Base-by-base conservation (phyloP, 1,140 invertebrate genomes). In the Drosophila saltans region DNA sequence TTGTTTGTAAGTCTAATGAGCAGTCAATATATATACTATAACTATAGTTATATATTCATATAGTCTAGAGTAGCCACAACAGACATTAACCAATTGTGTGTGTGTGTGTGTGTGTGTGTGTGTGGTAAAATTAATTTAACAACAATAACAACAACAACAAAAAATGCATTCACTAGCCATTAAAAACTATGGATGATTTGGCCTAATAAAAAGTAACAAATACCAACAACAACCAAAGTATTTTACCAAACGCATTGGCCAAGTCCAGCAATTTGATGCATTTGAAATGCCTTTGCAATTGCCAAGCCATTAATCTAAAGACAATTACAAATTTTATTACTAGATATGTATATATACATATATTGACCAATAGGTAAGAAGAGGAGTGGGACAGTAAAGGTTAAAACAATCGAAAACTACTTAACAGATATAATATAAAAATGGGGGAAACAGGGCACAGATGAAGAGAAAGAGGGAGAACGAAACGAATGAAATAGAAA, bases 121-220 rank as follows among this genome's bases (percentile, higher is more conserved):
- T 30, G 73, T 70, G 65, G 60, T 67, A 67, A 63, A 85, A 78
- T 76, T 70, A 81, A 85, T 88, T 70, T 48, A 36, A 10, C 43
- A 59, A 40, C 45, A 52, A 26, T 5, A 52, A 48, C 45, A 45
- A 48, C 16, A 21, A 48, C 45, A 21, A 48, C 45, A 40, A 55
- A 69, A 86, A 89, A 80, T 77, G 76, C 72, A 75, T 66, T 80
- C 64, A 55, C 66, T 36, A 68, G 69, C 69, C 66, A 28, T 59
- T 68, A 82, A 82, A 74, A 45, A 45, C 45, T 52, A 76, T 69
- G 59, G 80, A 88, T 86, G 83, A 88, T 86, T 86, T 80, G 67
- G 70, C 66, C 70, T 21, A 88, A 88, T 80, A 88, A 88, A 82
- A 64, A 55, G 65, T 26, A 63, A 36, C 36, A 72, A 65, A 58